Base-by-base conservation (phyloP, 2,888 invertebrate species). In the Ypsolopha sequella region DNA sequence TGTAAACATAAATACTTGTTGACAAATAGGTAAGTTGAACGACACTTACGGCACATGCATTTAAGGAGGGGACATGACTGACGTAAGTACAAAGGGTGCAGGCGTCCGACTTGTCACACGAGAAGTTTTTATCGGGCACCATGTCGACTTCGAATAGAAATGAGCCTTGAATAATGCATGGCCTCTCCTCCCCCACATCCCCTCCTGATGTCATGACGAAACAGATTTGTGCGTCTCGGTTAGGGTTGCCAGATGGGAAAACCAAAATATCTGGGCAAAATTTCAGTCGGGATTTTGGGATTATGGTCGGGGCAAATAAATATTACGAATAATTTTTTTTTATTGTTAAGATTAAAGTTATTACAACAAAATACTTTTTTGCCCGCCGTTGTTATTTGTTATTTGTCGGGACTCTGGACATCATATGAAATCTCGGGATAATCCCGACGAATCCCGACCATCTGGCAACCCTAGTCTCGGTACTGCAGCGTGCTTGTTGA, bases 111-210 rank as follows among this genome's bases (percentile, higher is more conserved):
- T 82, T 82, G 86, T 85, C 86, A 80, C 80, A 81, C 82, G 77
- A 80, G 80, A 84, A 85, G 72, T 86, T 86, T 85, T 85, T 86
- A 86, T 85, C 84, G 75, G 74, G 66, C 76, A 72, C 76, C 73
- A 71, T 80, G 84, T 79, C 80, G 75, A 60, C 79, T 80, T 80
- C 79, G 85, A 82, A 85, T 85, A 82, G 82, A 76, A 50, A 85
- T 84, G 82, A 82, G 80, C 63, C 66, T 74, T 86, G 85, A 84
- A 86, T 85, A 82, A 86, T 85, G 81, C 81, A 86, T 82, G 70
- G 62, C 65, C 63, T 66, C 62, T 62, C 58, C 66, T 62, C 68
- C 65, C 65, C 66, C 62, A 58, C 60, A 59, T 62, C 65, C 56
- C 63, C 59, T 63, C 62, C 13, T 49, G 9, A 24, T 53, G 58